These are phyloP conservation scores for Halictus ligatus DNA, from an alignment of 2,888 invertebrate genomes.

Conservation along the genomic window DNA sequence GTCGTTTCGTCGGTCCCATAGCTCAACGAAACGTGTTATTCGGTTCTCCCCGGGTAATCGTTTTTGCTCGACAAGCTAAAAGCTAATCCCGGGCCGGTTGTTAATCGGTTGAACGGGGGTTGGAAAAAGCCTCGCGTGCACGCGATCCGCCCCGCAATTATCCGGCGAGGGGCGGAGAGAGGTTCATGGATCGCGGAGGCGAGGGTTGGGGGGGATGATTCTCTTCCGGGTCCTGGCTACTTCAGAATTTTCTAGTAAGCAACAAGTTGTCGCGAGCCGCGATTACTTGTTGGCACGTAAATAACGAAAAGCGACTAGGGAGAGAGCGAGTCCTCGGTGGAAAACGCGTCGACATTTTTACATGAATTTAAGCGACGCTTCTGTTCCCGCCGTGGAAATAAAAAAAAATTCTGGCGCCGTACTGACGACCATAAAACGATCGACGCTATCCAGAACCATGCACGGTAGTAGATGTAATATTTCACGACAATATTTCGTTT, in stretches of 20 bases:
- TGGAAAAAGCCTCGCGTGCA: conserved; percentile 19
- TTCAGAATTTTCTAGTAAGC: conserved; percentile 68
- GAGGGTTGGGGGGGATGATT: conserved; percentile 19
- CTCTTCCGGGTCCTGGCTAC: conserved; percentile 27
- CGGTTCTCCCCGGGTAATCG: conserved; percentile 11
- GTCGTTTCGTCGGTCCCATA: not conserved
- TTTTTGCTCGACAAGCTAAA: conserved; percentile 2
- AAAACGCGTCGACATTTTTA: conserved; percentile 31
- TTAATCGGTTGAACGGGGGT: conserved; percentile 36
- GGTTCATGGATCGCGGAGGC: not conserved
- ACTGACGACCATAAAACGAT: conserved; percentile 41
- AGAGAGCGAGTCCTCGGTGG: not conserved
- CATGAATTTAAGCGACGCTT: conserved; percentile 53
- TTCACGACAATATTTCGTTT: conserved; percentile 23
- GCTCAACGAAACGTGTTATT: not conserved
- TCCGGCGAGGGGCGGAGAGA: conserved; percentile 11
- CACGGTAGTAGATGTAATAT: not conserved
- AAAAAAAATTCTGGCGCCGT: conserved; percentile 47
- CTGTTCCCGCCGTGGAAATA: conserved; percentile 36
- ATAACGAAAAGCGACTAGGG: conserved; percentile 63
- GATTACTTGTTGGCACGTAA: conserved; percentile 68
- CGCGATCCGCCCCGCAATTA: conserved; percentile 40
- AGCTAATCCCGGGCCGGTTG: conserved; percentile 32
- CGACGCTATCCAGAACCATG: not conserved
- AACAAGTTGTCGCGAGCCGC: conserved; percentile 69